phyloP scores from a whole-genome alignment of 2,797 vertebrate species.

The Taenioides sp. region DNA sequence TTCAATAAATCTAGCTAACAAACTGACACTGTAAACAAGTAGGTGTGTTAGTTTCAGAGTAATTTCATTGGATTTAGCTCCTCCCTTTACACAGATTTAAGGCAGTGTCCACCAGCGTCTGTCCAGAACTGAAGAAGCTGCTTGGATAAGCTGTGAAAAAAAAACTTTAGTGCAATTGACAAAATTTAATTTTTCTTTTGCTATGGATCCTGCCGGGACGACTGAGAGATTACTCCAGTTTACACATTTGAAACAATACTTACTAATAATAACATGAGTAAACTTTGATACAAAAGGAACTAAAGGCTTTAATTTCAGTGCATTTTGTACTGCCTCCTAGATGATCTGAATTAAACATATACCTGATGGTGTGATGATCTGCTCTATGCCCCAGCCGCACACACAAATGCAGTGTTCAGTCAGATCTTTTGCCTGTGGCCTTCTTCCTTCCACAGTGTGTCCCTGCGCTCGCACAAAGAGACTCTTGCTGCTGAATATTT shows the following conservation, averaged over 20 bases:
- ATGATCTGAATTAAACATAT: not conserved
- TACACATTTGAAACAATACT: not conserved
- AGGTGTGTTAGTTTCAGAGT: too few species aligned
- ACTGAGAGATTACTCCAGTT: too few species aligned
- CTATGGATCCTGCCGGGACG: too few species aligned
- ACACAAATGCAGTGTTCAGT: constrained; percentile 14
- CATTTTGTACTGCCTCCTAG: not conserved
- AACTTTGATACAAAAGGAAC: not conserved
- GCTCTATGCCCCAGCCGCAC: not conserved
- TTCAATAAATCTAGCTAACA: too few species aligned
- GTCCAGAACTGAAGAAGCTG: too few species aligned
- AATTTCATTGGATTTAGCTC: too few species aligned
- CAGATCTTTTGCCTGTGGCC: constrained; percentile 29
- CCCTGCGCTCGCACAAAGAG: constrained; percentile 20
- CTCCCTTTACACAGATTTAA: too few species aligned
- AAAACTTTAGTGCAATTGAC: too few species aligned
- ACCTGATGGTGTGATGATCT: not conserved
- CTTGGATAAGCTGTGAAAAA: too few species aligned
- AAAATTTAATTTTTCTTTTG: too few species aligned
- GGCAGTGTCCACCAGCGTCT: too few species aligned
- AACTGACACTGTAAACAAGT: too few species aligned
- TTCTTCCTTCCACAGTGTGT: constrained; percentile 35
- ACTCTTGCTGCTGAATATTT: constrained; percentile 61
- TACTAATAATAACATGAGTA: not conserved
- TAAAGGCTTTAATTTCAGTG: not conserved